Base-by-base conservation (phyloP, 92 coral and sea anemone species). In the Epizoanthus illoricatus region DNA sequence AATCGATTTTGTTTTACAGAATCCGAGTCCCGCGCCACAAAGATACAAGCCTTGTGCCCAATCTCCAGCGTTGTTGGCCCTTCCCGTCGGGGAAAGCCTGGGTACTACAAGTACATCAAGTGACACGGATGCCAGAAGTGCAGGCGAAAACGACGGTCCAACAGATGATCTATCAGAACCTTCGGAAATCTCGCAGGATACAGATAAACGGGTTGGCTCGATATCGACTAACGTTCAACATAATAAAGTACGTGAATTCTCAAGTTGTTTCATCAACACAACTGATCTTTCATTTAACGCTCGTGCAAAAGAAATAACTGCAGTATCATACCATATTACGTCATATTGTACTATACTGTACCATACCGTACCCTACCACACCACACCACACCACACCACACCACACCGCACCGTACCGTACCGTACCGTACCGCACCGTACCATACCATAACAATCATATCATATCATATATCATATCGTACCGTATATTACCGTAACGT, bases 71-170 rank as follows among this genome's bases (percentile, higher is more conserved):
- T 28, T 75, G 52, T 59, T 58, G 68, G 80, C 80, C 28, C 80
- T 75, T 36, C 80, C 67, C 23, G 67, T 52, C 68, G 68, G 54
- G 33, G 80, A 75, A n/a, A 75, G 68, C 80, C 68, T 5, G 65
- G 67, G 55, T 15, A n/a, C 66, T n/a, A 58, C 66, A 28, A 19
- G 16, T 2, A 60, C 62, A 36, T 23, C 18, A 23, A 13, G 19
- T 7, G 43, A 28, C 5, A 59, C 59, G 45, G 54, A 75, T 18
- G 10, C 45, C 23, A 17, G 17, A 58, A 9, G 55, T 43, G 2
- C 54, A 52, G 52, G 12, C n/a, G 56, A 59, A 7, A 75, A 59
- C 45, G 10, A 24, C 7, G 65, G 47, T n/a, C 12, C 18, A 36
- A 18, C 15, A 3, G 17, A 16, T 0, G 75, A 43, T 71, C 18